Base-by-base conservation (phyloP, 2,797 vertebrate genomes). In the Tarsius wallacei region DNA sequence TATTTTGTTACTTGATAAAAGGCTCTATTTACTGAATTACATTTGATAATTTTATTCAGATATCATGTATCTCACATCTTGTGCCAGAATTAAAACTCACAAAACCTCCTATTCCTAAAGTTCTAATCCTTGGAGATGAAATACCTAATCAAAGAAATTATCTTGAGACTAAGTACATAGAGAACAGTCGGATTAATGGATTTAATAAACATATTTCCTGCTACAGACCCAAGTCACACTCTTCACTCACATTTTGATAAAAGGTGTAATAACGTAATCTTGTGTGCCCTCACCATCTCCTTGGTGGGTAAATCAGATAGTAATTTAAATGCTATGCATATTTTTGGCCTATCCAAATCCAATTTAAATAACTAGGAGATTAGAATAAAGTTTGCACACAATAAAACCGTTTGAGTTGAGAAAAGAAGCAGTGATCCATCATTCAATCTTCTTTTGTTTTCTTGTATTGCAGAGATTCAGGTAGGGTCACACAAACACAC, bases 21-120 rank as follows among this genome's bases (percentile, higher is more conserved):
- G 42, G 13, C 5, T 80, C 14, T 93, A 28, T 19, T n/a, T 63
- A 12, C 73, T 42, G 47, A 59, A 42, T 87, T 57, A 17, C 10
- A 87, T 76, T 86, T 86, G n/a, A 47, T 61, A 66, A 26, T 93
- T 93, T 90, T 70, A 90, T 77, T 78, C 74, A 33, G 57, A 24
- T n/a, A 73, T 76, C 16, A 9, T 13, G 14, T 31, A 57, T 64
- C 26, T 86, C 80, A 3, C 6, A 49, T 74, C 47, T 26, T 83
- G 9, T 68, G 3, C 22, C 31, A 78, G 21, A 21, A 4, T 22
- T 85, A 86, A 64, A 78, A 15, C 42, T 81, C 68, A 94, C 31
- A 88, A 63, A 71, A 6, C 21, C 53, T 80, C 59, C 22, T 17
- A 21, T 82, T 77, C 17, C 78, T 24, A 82, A 47, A 73, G 57